These are phyloP conservation scores for Cetoscarus ocellatus DNA, from an alignment of 2,797 vertebrate species.

Conservation along the genomic window DNA sequence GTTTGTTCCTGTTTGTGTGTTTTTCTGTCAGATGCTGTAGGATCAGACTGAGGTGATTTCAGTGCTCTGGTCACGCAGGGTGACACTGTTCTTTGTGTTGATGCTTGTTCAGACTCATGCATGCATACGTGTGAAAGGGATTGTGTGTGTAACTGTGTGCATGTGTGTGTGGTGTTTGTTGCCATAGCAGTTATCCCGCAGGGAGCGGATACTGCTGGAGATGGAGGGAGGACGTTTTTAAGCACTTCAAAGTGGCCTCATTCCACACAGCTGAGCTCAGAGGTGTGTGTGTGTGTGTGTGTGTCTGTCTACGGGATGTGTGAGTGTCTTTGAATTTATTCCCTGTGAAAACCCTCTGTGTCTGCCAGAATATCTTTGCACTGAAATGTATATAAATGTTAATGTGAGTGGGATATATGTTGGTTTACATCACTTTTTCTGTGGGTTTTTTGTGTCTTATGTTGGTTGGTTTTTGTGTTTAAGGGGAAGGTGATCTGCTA, in stretches of 20 bases:
- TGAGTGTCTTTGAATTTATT: slow-evolving; percentile 7
- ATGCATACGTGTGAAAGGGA: slow-evolving; percentile 10
- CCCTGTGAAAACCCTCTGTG: not conserved
- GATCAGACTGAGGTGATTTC: slow-evolving; percentile 7
- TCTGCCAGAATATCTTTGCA: slow-evolving; percentile 7
- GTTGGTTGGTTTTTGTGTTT: not conserved
- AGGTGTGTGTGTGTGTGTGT: slow-evolving; percentile 41
- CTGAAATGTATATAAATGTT: slow-evolving; percentile 11
- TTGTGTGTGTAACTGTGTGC: slow-evolving; percentile 1
- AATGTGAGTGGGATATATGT: slow-evolving; percentile 1
- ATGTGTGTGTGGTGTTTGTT: slow-evolving; percentile 52
- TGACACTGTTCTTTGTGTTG: slow-evolving; percentile 20
- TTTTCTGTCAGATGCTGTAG: slow-evolving; percentile 23
- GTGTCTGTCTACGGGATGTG: slow-evolving; percentile 12
- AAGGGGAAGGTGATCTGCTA: slow-evolving; percentile 38
- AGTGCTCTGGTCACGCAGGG: slow-evolving; percentile 17
- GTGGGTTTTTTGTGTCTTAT: slow-evolving; percentile 2
- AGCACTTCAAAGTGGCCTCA: slow-evolving; percentile 79
- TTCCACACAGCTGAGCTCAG: slow-evolving; percentile 79
- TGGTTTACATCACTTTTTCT: not conserved
- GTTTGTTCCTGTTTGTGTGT: slow-evolving; percentile 9
- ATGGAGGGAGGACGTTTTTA: slow-evolving; percentile 67
- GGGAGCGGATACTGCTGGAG: slow-evolving; percentile 61
- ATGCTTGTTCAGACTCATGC: slow-evolving; percentile 30
- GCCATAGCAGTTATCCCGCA: slow-evolving; percentile 68